These are phyloP conservation scores for Araneus ventricosus DNA, from an alignment of 1,140 invertebrate genomes.

Conservation along the genomic window DNA sequence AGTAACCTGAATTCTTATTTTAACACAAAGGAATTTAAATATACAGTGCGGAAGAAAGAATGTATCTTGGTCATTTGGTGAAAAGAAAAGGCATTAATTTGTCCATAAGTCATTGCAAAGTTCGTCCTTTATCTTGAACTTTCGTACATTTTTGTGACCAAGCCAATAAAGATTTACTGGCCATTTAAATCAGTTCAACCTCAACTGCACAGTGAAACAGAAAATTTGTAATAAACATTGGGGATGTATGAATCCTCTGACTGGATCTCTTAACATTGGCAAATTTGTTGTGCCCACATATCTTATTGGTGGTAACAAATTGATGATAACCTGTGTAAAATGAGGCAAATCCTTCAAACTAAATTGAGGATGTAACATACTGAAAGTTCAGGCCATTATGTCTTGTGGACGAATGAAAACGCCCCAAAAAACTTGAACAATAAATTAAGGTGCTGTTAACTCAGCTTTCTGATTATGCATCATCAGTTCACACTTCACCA, in stretches of 20 bases:
- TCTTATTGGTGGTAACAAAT: background rate
- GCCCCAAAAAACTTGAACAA: background rate
- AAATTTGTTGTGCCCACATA: background rate
- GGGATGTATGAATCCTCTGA: background rate
- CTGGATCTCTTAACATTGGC: background rate
- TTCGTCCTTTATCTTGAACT: no score
- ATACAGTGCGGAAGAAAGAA: no score
- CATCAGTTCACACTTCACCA: conserved; percentile 40
- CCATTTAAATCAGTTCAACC: background rate
- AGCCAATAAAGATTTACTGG: background rate
- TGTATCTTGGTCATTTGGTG: no score
- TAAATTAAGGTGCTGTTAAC: conserved; percentile 9
- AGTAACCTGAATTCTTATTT: no score
- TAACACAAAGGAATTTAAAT: no score
- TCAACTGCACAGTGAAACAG: background rate
- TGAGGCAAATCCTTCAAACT: background rate
- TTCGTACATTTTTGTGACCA: background rate
- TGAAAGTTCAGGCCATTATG: background rate
- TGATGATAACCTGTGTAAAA: background rate
- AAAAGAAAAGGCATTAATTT: no score
- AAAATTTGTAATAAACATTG: background rate
- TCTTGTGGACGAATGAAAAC: background rate
- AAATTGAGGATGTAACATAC: background rate
- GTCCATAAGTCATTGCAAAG: no score
- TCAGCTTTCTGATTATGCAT: background rate